Base-by-base conservation (phyloP, 2,888 invertebrate species). In the Deroplatys truncata region DNA sequence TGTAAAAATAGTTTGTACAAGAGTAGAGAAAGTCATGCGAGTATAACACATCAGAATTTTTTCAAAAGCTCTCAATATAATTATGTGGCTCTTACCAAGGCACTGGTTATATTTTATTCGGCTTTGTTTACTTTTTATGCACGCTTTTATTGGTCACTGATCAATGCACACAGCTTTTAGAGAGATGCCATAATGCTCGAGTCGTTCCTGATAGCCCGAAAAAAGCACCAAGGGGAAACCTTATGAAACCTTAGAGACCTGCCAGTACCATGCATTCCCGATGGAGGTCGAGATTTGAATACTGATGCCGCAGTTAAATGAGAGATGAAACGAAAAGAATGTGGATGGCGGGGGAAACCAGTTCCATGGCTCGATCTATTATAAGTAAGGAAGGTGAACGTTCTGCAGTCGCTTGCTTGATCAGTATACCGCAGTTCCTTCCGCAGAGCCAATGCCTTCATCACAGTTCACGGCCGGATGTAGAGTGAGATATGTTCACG, bases 371-470 rank as follows among this genome's bases (percentile, higher is more conserved):
- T 72, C 20, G 56, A 72, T 72, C 56, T 25, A 72, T 72, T 72
- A 72, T 72, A 72, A 72, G 56, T 72, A 15, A 72, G 56, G 20
- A 56, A 86, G 86, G 86, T 86, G 86, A 86, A 86, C 56, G 56
- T 72, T 72, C 56, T 82, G 82, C 86, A 82, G 31, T 20, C 56
- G 20, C 56, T 25, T 82, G 86, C 86, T 86, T 86, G 82, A 86
- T 28, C 86, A 86, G 86, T 86, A 49, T 82, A 82, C 31, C 86
- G 82, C 20, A 86, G 20, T 86, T 86, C 86, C 86, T 86, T 86
- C 86, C 86, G 49, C 49, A 49, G 49, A 49, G 49, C 49, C 49
- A 49, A 49, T 13, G 49, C 15, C 49, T 49, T 49, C 49, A 15
- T 72, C 56, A 20, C 56, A 72, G 56, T 72, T 72, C 56, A 72